Base-by-base conservation (phyloP, 2,888 invertebrate genomes). In the Brenthis daphne region DNA sequence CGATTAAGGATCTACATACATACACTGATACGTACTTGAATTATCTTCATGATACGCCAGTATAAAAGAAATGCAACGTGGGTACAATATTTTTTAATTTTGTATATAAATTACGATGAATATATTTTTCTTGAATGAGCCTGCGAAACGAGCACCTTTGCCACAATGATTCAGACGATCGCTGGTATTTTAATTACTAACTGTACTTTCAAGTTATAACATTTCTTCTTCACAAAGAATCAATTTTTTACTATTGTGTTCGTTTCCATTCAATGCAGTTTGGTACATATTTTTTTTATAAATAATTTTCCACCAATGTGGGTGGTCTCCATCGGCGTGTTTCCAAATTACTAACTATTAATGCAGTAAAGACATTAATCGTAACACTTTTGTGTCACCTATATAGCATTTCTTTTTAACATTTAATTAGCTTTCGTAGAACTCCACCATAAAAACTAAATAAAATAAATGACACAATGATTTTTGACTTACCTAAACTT, bases 131-230 rank as follows among this genome's bases (percentile, higher is more conserved):
- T 58, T 48, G 48, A 60, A 48, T 50, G 60, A 60, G 13, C 33
- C 60, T n/a, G 33, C 29, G 6, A 53, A 63, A 20, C 13, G 13
- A 43, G 20, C 50, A 48, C 33, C 47, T 6, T 54, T 29, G 54
- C 54, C 20, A 43, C 20, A 55, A 60, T 29, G n/a, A 47, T 60
- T 67, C 48, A 58, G 37, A 53, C 20, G 53, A 61, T 61, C 48
- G 54, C 53, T 47, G 53, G 43, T 67, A 67, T 60, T 60, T 66
- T 66, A 66, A 67, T 67, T 63, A 56, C 50, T 64, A 51, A 63
- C 33, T 57, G 61, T 63, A 67, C 55, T 56, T 55, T 0, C 29
- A 47, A 60, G 13, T 53, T 56, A 47, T 55, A 64, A 64, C 64
- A 64, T 55, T 48, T 47, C 47, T 47, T 64, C 20, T 55, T 55